Percentiles rank a stretch among this genome's conserved stretches.
phyloP scores from a whole-genome alignment of 2,113 vertebrate species.

The Lonchura striata region DNA sequence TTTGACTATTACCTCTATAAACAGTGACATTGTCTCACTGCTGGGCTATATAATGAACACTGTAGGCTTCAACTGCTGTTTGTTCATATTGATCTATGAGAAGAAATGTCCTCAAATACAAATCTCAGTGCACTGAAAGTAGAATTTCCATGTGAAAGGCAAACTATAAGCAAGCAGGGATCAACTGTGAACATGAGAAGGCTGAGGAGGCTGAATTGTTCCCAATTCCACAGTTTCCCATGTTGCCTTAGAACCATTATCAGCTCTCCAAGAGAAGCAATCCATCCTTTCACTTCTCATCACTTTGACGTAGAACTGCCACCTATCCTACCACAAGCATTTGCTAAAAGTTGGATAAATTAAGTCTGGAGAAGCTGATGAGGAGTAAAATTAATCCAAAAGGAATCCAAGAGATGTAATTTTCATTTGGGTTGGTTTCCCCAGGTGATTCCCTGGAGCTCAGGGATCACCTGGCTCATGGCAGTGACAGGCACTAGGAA shows the following conservation, averaged over 20 bases:
- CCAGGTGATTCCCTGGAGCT: no score
- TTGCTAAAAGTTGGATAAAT: neutral
- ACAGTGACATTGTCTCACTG: neutral
- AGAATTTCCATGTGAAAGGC: neutral
- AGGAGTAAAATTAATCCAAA: neutral
- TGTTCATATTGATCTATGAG: neutral
- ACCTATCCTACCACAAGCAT: neutral
- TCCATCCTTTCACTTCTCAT: neutral
- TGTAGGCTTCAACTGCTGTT: neutral
- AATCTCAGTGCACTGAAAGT: neutral
- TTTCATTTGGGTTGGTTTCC: neutral
- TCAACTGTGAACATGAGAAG: neutral
- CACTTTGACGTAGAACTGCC: neutral
- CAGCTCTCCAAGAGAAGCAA: neutral
- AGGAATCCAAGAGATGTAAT: neutral
- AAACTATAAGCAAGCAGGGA: neutral
- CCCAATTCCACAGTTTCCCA: fast-evolving
- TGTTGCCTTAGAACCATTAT: neutral
- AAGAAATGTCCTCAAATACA: fast-evolving
- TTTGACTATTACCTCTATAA: neutral
- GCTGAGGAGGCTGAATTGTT: neutral
- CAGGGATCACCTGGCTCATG: neutral
- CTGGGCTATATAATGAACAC: neutral
- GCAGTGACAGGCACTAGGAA: neutral
- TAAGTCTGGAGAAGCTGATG: neutral